Conservation (phyloP, 2,888 invertebrate species). For the Andrena camellia region DNA sequence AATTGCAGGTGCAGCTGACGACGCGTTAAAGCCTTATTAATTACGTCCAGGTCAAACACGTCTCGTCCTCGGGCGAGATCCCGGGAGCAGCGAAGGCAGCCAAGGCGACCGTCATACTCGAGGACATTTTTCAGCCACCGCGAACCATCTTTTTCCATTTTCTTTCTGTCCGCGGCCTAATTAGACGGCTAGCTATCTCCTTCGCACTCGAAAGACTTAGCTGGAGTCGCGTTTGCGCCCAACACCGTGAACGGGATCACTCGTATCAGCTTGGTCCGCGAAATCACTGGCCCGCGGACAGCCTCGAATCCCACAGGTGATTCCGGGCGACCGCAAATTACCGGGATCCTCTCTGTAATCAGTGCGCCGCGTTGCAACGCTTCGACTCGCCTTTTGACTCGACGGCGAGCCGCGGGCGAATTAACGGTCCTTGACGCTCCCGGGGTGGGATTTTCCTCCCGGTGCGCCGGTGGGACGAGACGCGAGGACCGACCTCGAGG, state of each 20-base stretch:
- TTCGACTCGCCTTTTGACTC: slow-evolving; percentile 46
- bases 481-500: too few species aligned
- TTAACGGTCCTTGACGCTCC: slow-evolving; percentile 36
- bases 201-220: not conserved
- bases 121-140: slow-evolving; percentile 35
- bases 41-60: slow-evolving; percentile 64
- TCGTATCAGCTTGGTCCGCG: slow-evolving; percentile 20
- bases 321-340: slow-evolving; percentile 51
- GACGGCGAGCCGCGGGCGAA: slow-evolving; percentile 33
- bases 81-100: not conserved
- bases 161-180: not conserved
- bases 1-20: slow-evolving; percentile 77
- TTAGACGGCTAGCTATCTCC: not conserved
- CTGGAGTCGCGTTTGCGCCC: not conserved
- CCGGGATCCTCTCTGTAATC: slow-evolving; percentile 64
- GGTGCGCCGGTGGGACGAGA: too few species aligned
- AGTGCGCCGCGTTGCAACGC: slow-evolving; percentile 47
- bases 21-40: slow-evolving; percentile 76
- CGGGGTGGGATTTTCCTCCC: not conserved
- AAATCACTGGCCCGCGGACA: slow-evolving; percentile 22
- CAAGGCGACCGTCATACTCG: not conserved
- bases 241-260: slow-evolving; percentile 18
- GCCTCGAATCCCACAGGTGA: slow-evolving; percentile 48
- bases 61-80: not conserved
- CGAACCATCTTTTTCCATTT: not conserved